These are phyloP conservation scores for Tenthredo distinguenda DNA, from an alignment of 2,888 invertebrate species.

Conservation along the genomic window DNA sequence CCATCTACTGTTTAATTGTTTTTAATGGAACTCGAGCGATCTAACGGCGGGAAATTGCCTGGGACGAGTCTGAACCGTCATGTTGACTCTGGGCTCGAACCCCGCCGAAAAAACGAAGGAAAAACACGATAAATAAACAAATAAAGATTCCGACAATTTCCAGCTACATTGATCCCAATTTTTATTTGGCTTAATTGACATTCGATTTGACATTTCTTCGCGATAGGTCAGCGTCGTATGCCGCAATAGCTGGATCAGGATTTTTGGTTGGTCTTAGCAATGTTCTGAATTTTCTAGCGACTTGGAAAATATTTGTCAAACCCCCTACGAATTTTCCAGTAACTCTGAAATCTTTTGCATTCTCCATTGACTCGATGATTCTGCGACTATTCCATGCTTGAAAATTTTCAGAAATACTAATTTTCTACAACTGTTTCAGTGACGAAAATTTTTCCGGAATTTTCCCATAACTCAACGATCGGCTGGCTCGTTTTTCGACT, in stretches of 20 bases:
- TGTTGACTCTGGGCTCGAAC: background rate
- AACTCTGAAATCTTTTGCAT: background rate
- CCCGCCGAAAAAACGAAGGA: background rate
- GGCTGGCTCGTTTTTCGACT: background rate
- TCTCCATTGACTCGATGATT: background rate
- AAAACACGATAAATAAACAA: background rate
- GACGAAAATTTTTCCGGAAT: background rate
- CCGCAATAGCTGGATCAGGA: too few relatives aligned
- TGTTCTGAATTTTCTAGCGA: background rate
- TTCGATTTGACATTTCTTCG: too few relatives aligned
- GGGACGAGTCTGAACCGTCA: background rate
- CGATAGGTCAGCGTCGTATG: too few relatives aligned
- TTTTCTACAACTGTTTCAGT: too few relatives aligned
- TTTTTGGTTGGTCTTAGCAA: background rate
- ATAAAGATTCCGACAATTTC: too few relatives aligned
- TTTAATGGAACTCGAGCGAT: background rate
- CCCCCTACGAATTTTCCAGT: background rate
- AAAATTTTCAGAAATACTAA: too few relatives aligned
- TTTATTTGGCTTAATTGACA: background rate
- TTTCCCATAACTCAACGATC: background rate
- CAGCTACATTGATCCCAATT: background rate
- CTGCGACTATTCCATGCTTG: background rate
- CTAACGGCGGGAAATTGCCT: slow-evolving; percentile 10
- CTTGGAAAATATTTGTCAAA: background rate
- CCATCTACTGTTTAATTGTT: background rate